Evolutionary conservation across 2,113 vertebrate genomes (phyloP), one percentile per base, ranked within the genome.

Genomic region (Vombatus ursinus): DNA sequence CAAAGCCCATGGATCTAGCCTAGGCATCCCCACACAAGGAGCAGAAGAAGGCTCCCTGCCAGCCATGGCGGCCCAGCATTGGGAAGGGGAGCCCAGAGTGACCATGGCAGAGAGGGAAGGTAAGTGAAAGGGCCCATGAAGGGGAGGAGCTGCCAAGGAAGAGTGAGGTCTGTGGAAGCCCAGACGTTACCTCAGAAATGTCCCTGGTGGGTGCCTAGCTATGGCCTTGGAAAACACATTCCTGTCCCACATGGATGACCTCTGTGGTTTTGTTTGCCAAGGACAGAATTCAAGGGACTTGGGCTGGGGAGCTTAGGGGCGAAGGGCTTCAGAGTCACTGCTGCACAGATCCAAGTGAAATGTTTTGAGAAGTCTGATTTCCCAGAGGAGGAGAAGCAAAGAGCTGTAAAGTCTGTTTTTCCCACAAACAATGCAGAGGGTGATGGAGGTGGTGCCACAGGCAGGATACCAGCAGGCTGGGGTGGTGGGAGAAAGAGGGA

Each of bases 281-380:
- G 94, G 24, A 52, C 3, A 89, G 57, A 94, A 95, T 37, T 97
- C 84, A 95, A 3, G 57, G 51, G 19, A 93, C 50, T 53, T 94
- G 25, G 84, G 90, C 6, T 95, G 97, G 37, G 77, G 77, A 92
- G 44, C 93, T 95, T 14, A 77, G 68, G 68, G 37, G 37, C 37
- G 0, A 6, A 90, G 57, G 44, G 84, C 8, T 89, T n/a, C 93
- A 95, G 92, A 54, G 77, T 94, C 90, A 90, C 3, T 31, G n/a
- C 50, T 57, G 26, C 91, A 48, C 91, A 94, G 50, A 96, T 92
- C 57, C 94, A 96, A 97, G 14, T 52, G 93, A 95, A 96, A 96
- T 96, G 92, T 96, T 96, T 96, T 90, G 5, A 50, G 84, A 97
- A 93, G 97, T 96, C 93, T 96, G 95, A 97, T 96, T 94, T 96